Conservation (phyloP, 1,140 invertebrate species). For the Eriosoma lanigerum region DNA sequence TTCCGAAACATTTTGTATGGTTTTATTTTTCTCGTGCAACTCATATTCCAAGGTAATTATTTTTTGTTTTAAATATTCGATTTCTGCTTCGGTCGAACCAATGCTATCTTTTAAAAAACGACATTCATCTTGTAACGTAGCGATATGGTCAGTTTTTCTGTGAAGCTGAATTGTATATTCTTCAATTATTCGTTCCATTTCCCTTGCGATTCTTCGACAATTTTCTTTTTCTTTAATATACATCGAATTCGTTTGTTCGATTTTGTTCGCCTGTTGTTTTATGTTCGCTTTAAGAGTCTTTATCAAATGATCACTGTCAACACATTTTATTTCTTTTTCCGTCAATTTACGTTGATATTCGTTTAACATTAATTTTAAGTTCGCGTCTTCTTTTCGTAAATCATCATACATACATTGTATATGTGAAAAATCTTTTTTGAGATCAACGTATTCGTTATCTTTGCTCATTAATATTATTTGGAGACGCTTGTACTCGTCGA, state of each 20-base stretch:
- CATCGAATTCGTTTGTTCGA: neutral
- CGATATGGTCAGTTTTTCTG: neutral
- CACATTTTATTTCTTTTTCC: neutral
- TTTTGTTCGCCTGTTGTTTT: neutral
- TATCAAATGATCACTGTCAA: neutral
- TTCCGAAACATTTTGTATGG: neutral
- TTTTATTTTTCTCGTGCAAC: slow-evolving; percentile 7
- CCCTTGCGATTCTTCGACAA: neutral
- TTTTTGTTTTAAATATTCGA: neutral
- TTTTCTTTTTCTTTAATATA: slow-evolving; percentile 16
- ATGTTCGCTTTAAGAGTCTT: neutral
- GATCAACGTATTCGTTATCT: neutral
- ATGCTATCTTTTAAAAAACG: neutral
- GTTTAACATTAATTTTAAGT: neutral
- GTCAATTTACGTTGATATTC: neutral
- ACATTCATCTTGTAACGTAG: neutral
- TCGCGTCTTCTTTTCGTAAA: neutral
- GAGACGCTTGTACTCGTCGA: neutral
- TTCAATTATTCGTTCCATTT: neutral
- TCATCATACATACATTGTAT: neutral
- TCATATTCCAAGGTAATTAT: neutral
- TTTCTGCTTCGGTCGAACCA: neutral
- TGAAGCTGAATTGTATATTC: neutral
- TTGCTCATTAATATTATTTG: neutral
- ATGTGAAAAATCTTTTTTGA: slow-evolving; percentile 9